phyloP scores from a whole-genome alignment of 1,140 invertebrate genomes.

The Dolichoris vasculosae region DNA sequence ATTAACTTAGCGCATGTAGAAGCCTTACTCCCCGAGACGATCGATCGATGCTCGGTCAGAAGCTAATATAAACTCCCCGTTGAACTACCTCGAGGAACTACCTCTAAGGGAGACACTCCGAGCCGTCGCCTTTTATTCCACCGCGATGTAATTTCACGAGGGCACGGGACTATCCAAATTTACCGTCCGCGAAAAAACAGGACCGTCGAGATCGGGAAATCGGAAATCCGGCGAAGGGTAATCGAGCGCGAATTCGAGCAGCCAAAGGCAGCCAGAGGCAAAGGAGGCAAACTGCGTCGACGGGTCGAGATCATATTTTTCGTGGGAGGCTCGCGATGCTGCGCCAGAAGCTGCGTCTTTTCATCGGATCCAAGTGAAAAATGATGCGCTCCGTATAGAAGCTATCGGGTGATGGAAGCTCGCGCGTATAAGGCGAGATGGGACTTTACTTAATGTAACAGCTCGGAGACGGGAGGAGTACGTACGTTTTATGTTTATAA shows the following conservation, averaged over 20 bases:
- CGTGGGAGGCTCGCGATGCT: neutral
- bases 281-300: neutral
- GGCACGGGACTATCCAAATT: neutral
- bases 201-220: neutral
- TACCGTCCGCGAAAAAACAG: neutral
- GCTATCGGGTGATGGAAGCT: neutral
- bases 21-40: neutral
- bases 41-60: constrained; percentile 15
- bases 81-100: neutral
- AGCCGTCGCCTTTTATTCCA: neutral
- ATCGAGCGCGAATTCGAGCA: constrained; percentile 22
- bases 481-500: neutral
- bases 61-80: constrained; percentile 29
- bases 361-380: constrained; percentile 30
- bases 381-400: neutral
- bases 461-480: neutral
- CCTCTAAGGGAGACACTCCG: neutral
- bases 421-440: neutral
- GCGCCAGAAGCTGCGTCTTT: neutral
- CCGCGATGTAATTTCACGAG: neutral
- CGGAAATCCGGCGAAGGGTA: neutral
- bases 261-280: no score
- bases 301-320: constrained; percentile 34
- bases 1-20: constrained; percentile 33
- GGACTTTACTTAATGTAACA: neutral